Evolutionary conservation across 2,113 vertebrate genomes (phyloP), one percentile per base, ranked within the genome.

Genomic region (Trochalopteron elliotii): DNA sequence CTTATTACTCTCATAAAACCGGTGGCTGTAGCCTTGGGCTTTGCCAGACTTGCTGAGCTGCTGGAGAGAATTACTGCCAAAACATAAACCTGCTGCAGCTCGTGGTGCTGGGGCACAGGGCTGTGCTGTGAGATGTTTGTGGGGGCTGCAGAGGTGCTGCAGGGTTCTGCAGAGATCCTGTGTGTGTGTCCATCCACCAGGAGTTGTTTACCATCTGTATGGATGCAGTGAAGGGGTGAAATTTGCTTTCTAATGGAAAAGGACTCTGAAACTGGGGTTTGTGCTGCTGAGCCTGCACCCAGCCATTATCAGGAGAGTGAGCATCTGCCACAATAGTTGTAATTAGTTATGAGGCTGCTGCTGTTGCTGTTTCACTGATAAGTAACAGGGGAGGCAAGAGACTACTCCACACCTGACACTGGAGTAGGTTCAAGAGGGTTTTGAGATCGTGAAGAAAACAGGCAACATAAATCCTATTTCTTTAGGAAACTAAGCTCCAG

Each of bases 61-160:
- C 94, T 89, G 89, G 81, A 90, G 80, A 89, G 84, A 94, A 79
- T 95, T 95, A 93, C 23, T 90, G 95, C 56, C 39, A 57, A 78
- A 80, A 68, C 56, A 89, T 82, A 96, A 96, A 90, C 35, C 65
- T 6, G 31, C 69, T 79, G 1, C 24, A 77, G 52, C 3, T 1
- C 5, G 0, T 19, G 55, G 60, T 68, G 75, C 55, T 60, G 14
- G 61, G 50, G 50, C 85, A 35, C 52, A 27, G 6, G 60, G 30
- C 40, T 71, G 31, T 49, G 90, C 55, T 70, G 33, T 4, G 81
- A 25, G 35, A 53, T 28, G 50, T 15, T 78, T 18, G n/a, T 40
- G n/a, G 79, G 83, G 55, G 35, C 71, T 88, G 81, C 91, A 70
- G 80, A 16, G 10, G 3, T 82, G 50, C 60, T 85, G 65, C 65